Percentiles rank a stretch among this genome's conserved stretches.
phyloP scores from a whole-genome alignment of 2,888 invertebrate genomes.

The Pecten maximus region DNA sequence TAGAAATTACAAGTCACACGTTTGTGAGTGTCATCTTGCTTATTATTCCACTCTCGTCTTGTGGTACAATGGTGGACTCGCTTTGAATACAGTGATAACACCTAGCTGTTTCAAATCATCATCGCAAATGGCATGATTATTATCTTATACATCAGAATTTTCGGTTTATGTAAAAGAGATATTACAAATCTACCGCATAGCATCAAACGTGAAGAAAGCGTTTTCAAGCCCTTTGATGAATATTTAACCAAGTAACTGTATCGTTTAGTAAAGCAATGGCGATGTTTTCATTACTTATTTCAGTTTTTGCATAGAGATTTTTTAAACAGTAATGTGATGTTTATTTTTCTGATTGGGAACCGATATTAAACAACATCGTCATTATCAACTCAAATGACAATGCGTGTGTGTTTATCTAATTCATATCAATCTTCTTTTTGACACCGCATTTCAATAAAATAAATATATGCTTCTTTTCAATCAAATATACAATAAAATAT shows the following conservation, averaged over 20 bases:
- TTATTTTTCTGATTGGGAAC: too few relatives aligned
- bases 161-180: slow-evolving; percentile 2
- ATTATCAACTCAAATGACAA: too few relatives aligned
- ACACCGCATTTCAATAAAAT: too few relatives aligned
- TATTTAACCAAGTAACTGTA: background rate
- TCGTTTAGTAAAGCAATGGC: background rate
- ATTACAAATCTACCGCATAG: slow-evolving; percentile 30
- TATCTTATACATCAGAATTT: background rate
- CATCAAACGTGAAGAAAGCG: background rate
- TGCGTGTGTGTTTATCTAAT: too few relatives aligned
- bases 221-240: background rate
- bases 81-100: background rate
- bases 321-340: too few relatives aligned
- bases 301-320: too few relatives aligned
- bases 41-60: slow-evolving; percentile 25
- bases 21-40: slow-evolving; percentile 7
- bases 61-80: background rate
- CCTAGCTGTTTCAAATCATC: background rate
- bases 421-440: too few relatives aligned
- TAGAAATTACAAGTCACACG: background rate
- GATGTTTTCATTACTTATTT: too few relatives aligned
- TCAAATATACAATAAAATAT: too few relatives aligned
- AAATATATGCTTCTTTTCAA: too few relatives aligned
- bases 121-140: background rate
- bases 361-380: too few relatives aligned